Base-by-base conservation (phyloP, 2,888 invertebrate species). In the Philereme transversata region DNA sequence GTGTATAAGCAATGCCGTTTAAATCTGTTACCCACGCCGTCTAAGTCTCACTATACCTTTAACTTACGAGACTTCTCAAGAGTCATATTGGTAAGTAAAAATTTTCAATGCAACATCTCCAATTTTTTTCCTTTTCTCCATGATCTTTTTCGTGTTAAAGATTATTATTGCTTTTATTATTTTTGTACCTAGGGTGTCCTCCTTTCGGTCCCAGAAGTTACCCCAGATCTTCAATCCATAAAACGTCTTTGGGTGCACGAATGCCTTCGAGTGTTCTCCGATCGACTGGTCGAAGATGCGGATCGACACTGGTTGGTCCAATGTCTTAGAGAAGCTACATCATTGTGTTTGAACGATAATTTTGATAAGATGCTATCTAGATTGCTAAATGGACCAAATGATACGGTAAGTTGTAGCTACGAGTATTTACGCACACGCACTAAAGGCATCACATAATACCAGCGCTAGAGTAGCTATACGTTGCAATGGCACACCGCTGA, bases 231-330 rank as follows among this genome's bases (percentile, higher is more conserved):
- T 36, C 93, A 94, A 50, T 95, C 97, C 0, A 97, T 99, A 94
- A 97, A 98, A 76, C 93, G 98, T 55, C 92, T 99, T 0, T 99
- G 99, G 99, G 96, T 98, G 0, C 99, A 99, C 81, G 99, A 99
- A 90, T 95, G 98, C 36, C 90, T 98, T 67, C 94, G 99, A 3
- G 98, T 99, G 0, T 99, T 98, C 84, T 96, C 97, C 60, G 99
- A 99, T 88, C 96, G 99, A 55, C 93, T 99, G 61, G 95, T 97
- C 0, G 98, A 98, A 72, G 96, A 96, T n/a, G 66, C 74, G 0
- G 99, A 99, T 81, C 93, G 97, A 5, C 88, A 92, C 51, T 98
- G 98, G 98, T 90, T 99, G 10, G 95, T 97, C 65, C 81, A 89
- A 4, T 95, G 95, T 62, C 83, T 97, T 0, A 94, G 95, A 63